A percentile compares a stretch with the other conserved stretches of the same genome.
These are phyloP conservation scores for Typhlomys cinereus DNA, from an alignment of 2,113 vertebrate genomes.

Conservation along the genomic window DNA sequence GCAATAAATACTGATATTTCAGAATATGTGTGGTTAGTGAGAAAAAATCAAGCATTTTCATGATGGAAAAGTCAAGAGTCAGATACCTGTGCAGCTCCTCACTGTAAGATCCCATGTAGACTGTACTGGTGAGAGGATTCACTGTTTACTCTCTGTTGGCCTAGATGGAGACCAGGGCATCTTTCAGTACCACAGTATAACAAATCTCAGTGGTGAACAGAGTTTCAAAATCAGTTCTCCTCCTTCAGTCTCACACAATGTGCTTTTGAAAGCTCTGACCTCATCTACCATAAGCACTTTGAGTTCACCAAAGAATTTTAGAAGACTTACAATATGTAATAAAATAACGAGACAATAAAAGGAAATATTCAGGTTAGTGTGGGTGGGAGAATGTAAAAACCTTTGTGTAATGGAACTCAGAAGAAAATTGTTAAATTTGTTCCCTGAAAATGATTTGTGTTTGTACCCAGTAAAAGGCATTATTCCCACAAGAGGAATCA, in stretches of 20 bases:
- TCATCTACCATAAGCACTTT: constrained; percentile 73
- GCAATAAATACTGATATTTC: background rate
- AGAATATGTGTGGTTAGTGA: background rate
- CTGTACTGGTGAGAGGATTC: accelerated
- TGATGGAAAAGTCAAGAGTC: background rate
- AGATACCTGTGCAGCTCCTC: background rate
- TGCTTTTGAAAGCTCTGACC: constrained; percentile 43
- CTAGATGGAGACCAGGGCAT: background rate
- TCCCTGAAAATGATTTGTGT: background rate
- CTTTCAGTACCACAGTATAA: background rate
- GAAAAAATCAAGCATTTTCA: background rate
- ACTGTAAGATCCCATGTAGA: too few species aligned
- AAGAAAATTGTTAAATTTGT: constrained; percentile 7
- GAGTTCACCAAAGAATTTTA: constrained; percentile 48
- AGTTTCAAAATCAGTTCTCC: constrained; percentile 52
- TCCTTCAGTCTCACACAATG: background rate
- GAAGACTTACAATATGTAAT: constrained; percentile 43
- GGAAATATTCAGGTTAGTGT: background rate
- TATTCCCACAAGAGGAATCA: background rate
- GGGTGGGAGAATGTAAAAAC: background rate
- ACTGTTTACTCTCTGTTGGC: background rate
- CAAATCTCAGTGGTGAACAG: background rate
- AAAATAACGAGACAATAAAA: constrained; percentile 34
- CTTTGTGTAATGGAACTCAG: background rate
- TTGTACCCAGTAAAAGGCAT: constrained; percentile 45